Base-by-base conservation (phyloP, 1,140 invertebrate genomes). In the Trachymyrmex cornetzi region DNA sequence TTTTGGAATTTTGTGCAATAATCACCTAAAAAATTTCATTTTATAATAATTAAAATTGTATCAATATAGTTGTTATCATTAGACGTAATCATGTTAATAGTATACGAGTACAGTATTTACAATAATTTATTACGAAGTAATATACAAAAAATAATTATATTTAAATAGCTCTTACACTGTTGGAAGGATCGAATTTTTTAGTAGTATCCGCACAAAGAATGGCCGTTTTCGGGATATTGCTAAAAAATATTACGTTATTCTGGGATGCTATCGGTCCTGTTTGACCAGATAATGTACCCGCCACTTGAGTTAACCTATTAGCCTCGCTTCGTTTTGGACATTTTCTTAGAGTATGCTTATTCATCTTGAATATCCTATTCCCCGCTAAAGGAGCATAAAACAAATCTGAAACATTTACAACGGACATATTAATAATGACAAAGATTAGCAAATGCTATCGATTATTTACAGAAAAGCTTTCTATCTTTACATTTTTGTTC, bases 191-290 rank as follows among this genome's bases (percentile, higher is more conserved):
- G 16, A 67, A 34, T 38, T 67, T 11, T 1, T 67, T n/a, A 9
- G 19, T 34, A 67, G 64, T 11, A 1, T 67, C 27, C 16, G 27
- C 27, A 9, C 63, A 66, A 0, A 11, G 27, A 66, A 66, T 66
- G 3, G 63, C n/a, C 16, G n/a, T 44, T 38, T 44, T 2, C 5
- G 66, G 34, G 9, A 67, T 14, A 0, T 67, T 67, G n/a, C n/a
- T 67, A 14, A 67, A 67, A 67, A 67, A 67, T 67, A 67, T 14
- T 44, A 16, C 66, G 11, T 4, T 16, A 16, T 2, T 3, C 0
- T 11, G 22, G 34, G 64, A 67, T 67, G 67, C 67, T 27, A 71
- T 71, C 12, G 67, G 67, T 71, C 38, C 44, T 3, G 67, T 50
- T 71, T 71, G 67, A 3, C 44, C 22, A 27, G 38, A 16, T 50